These are phyloP conservation scores for Onychorhynchus coronatus DNA, from an alignment of 2,113 vertebrate genomes.

Conservation along the genomic window DNA sequence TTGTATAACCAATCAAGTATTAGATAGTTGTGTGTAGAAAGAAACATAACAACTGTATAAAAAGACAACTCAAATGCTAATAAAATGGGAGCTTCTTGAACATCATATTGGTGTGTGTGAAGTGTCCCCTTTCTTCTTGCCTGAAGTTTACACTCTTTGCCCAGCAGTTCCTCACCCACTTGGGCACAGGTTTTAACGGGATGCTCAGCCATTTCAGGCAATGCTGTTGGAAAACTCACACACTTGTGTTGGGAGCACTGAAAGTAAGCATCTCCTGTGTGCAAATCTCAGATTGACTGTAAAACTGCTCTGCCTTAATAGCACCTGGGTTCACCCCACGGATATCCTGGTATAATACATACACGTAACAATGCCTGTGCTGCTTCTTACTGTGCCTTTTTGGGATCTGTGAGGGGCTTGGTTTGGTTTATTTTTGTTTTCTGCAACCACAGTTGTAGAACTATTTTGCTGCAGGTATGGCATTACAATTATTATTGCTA, in stretches of 20 bases:
- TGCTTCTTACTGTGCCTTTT: background rate
- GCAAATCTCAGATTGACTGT: background rate
- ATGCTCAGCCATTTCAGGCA: background rate
- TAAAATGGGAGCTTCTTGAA: no score
- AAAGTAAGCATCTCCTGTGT: rapidly evolving
- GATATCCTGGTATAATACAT: background rate
- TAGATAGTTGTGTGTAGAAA: no score
- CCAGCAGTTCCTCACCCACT: rapidly evolving
- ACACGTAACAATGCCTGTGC: rapidly evolving
- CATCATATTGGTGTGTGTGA: no score
- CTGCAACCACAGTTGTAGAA: background rate
- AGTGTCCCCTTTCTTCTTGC: no score
- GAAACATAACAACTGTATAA: no score
- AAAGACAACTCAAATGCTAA: no score
- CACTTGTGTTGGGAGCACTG: background rate
- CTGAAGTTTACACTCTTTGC: no score
- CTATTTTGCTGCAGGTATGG: background rate
- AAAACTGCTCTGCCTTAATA: background rate
- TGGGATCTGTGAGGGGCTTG: background rate
- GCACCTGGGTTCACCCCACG: background rate
- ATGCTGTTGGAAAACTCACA: background rate
- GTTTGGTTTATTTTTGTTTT: background rate
- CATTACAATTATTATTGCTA: background rate
- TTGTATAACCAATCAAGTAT: no score
- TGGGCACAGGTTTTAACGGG: rapidly evolving